phyloP scores from a whole-genome alignment of 2,797 vertebrate species.

The Hipposideros larvatus region DNA sequence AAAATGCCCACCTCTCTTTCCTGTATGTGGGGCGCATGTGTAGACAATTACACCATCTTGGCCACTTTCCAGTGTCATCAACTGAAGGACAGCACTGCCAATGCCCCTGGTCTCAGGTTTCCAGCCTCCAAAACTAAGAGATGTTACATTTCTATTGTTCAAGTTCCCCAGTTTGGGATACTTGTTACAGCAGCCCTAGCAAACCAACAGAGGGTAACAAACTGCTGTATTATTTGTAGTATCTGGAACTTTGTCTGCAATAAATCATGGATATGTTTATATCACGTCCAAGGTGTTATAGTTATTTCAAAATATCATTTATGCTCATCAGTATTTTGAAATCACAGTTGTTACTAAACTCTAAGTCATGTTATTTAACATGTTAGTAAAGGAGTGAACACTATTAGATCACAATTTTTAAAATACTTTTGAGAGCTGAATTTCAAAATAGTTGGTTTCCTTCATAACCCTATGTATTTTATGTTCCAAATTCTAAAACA shows the following conservation, averaged over 20 bases:
- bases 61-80: neutral
- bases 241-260: neutral
- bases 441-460: neutral
- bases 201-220: neutral
- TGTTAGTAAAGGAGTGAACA: neutral
- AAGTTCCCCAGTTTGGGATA: neutral
- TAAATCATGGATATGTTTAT: neutral
- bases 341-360: neutral
- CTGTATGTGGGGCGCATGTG: neutral
- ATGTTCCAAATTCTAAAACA: neutral
- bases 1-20: neutral
- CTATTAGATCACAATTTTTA: neutral
- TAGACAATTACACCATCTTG: neutral
- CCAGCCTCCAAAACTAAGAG: neutral
- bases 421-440: neutral
- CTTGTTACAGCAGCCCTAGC: neutral
- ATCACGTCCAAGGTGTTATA: neutral
- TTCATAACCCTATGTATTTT: neutral
- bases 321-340: neutral
- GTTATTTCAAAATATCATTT: constrained; percentile 23
- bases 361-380: neutral
- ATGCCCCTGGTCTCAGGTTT: neutral
- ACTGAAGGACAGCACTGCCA: rapidly evolving
- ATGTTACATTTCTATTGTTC: neutral
- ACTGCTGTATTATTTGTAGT: no score